Evolutionary conservation across 2,888 invertebrate species (phyloP).

Genomic region (Aporophyla lueneburgensis): DNA sequence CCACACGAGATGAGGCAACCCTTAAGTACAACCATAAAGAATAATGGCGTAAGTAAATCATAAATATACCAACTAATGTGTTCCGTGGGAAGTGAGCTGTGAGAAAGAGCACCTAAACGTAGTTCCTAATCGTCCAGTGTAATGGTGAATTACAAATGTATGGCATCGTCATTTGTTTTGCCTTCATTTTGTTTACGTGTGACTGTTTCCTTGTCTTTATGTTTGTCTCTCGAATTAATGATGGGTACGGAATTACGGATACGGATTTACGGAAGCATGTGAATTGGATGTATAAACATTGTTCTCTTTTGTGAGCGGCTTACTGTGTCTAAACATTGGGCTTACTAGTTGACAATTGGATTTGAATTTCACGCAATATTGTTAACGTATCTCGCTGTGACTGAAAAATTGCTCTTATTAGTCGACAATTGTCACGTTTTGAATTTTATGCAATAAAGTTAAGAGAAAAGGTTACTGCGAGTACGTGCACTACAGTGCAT

Average conservation of each 20-base stretch:
- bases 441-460: too few species aligned
- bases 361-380: too few species aligned
- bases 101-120: constrained; percentile 67
- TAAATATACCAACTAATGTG: constrained; percentile 71
- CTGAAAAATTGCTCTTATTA: neutral
- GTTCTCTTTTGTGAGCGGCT: constrained; percentile 5
- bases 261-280: constrained; percentile 9
- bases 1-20: constrained; percentile 71
- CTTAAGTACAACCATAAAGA: constrained; percentile 69
- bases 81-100: constrained; percentile 78
- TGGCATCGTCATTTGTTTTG: constrained; percentile 17
- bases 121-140: constrained; percentile 51
- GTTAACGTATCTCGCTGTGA: too few species aligned
- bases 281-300: neutral
- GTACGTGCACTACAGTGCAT: too few species aligned
- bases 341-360: too few species aligned
- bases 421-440: too few species aligned
- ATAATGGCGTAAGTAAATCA: constrained; percentile 78
- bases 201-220: constrained; percentile 45
- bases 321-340: neutral
- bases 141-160: constrained; percentile 27
- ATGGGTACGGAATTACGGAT: neutral
- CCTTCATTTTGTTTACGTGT: constrained; percentile 28
- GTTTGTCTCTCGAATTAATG: constrained; percentile 25
- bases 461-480: too few species aligned